Base-by-base conservation (phyloP, 2,797 vertebrate genomes). In the Micropoecilia bifurca region DNA sequence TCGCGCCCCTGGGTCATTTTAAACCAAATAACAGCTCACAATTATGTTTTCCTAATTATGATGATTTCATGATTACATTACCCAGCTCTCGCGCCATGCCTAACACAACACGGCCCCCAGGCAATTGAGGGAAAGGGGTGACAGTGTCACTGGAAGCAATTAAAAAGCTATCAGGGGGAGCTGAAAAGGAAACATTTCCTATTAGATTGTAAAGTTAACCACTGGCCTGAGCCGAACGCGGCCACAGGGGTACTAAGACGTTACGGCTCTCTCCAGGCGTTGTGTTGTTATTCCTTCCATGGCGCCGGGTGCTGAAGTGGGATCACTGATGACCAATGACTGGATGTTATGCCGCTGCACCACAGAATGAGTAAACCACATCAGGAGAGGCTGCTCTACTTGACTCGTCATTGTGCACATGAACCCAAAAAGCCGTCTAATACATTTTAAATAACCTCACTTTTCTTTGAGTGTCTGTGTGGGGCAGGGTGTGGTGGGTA, bases 51-150 rank as follows among this genome's bases (percentile, higher is more conserved):
- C 72, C 89, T 89, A 91, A 94, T 93, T 92, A 92, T 90, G 91
- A 94, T 93, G 83, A 94, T 93, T 93, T 86, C 74, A 41, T 88
- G 92, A 94, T 95, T 91, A 88, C 77, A 89, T 89, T 91, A 83
- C 66, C 50, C 74, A 12, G 83, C 81, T 89, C 72, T 79, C 74
- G 66, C 2, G 66, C 66, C 13, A 16, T 16, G 9, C 71, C 71
- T 83, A 85, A 89, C 84, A 82, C 85, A 81, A 85, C 85, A 77
- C 5, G 80, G 80, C 86, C 91, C 84, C 69, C 22, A 5, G 90
- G 87, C 86, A 78, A 73, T 76, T 69, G 80, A 59, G 75, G 79
- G 48, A 82, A 83, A 77, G 83, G 89, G 91, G 92, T 92, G 92
- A 90, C 87, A 30, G 80, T 90, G 91, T 93, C 91, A 89, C 80